Evolutionary conservation across 2,888 invertebrate species (phyloP).

Genomic region (Rotaria socialis): DNA sequence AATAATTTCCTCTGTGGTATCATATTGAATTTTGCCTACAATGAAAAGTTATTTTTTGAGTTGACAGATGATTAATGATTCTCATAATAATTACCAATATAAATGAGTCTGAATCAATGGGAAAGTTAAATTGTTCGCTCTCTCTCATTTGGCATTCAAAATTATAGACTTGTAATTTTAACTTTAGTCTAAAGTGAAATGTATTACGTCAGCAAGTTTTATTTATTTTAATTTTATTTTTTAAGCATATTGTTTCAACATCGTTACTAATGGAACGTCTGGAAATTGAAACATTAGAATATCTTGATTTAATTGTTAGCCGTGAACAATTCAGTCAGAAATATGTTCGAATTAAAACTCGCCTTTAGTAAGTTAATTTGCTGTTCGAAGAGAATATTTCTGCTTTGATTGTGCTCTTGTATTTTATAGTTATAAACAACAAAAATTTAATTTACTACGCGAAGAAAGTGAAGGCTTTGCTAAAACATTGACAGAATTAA

Average conservation of each 20-base stretch:
- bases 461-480: slow-evolving; percentile 99
- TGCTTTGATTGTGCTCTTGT: no score
- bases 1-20: no score
- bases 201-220: no score
- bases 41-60: no score
- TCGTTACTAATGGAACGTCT: slow-evolving; percentile 39
- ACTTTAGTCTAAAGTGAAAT: no score
- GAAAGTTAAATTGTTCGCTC: no score
- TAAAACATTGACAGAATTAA: slow-evolving; percentile 82
- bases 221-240: not conserved
- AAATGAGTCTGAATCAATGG: no score
- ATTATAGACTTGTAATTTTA: no score
- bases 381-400: not conserved
- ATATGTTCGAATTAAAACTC: slow-evolving; percentile 96
- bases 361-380: slow-evolving; percentile 77
- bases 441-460: slow-evolving; percentile 93
- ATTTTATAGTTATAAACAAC: slow-evolving; percentile 82
- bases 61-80: no score
- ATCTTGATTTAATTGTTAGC: slow-evolving; percentile 39
- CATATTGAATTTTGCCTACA: no score
- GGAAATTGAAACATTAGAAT: slow-evolving; percentile 43
- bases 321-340: slow-evolving; percentile 60
- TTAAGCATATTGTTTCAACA: slow-evolving; percentile 28
- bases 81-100: no score
- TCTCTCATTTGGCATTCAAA: no score